Conservation (phyloP, 2,888 invertebrate species). For the Cactoblastis cactorum region DNA sequence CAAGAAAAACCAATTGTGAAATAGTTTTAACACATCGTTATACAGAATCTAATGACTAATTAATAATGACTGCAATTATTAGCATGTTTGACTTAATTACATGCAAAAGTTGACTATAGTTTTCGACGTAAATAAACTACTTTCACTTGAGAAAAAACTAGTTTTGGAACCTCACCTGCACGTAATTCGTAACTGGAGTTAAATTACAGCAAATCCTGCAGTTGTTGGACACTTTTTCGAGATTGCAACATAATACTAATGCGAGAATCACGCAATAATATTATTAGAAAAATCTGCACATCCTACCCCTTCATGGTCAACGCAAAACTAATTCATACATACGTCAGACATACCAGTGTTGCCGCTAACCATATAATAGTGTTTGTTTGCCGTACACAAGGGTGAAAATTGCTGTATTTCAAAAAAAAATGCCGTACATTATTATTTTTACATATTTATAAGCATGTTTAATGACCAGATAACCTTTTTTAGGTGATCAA, state of each 20-base stretch:
- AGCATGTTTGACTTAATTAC: background rate
- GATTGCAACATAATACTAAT: conserved; percentile 48
- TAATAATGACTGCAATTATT: background rate
- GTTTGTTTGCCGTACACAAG: too few species aligned
- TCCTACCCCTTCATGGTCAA: conserved; percentile 45
- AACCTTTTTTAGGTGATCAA: too few species aligned
- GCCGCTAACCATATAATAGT: too few species aligned
- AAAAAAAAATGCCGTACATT: too few species aligned
- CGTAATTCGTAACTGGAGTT: conserved; percentile 33
- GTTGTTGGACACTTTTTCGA: conserved; percentile 33
- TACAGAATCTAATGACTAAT: background rate
- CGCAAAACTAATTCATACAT: conserved; percentile 50
- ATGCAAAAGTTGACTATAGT: background rate
- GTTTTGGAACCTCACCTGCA: conserved; percentile 44
- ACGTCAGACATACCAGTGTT: too few species aligned
- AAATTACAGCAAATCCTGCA: conserved; percentile 44
- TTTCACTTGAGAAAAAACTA: conserved; percentile 50
- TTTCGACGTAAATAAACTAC: conserved; percentile 30
- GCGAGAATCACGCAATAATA: conserved; percentile 41
- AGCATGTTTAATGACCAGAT: too few species aligned
- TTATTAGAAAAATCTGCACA: conserved; percentile 34
- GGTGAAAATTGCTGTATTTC: too few species aligned
- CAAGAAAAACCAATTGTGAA: too few species aligned
- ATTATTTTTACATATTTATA: too few species aligned
- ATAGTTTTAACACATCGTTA: background rate